Evolutionary conservation across 1,140 invertebrate genomes (phyloP).

Genomic region (Panonychus citri): DNA sequence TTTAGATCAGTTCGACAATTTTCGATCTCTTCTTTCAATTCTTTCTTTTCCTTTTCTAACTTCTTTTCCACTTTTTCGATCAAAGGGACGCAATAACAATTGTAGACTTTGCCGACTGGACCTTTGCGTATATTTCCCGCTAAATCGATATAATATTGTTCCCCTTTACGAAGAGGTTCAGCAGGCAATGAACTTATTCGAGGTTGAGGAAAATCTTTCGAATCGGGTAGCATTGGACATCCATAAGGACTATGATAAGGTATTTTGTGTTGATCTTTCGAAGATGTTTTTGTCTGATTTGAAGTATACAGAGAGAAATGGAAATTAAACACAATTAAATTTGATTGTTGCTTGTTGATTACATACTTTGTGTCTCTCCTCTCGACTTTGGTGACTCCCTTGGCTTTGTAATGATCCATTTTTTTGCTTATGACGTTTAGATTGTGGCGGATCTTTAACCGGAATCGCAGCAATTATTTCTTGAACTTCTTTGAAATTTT

Average conservation of each 20-base stretch:
- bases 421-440: conserved; percentile 18
- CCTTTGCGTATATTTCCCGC: conserved; percentile 90
- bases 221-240: conserved; percentile 51
- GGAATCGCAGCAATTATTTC: conserved; percentile 41
- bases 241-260: conserved; percentile 46
- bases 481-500: conserved; percentile 57
- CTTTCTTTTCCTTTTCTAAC: conserved; percentile 55
- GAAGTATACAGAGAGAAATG: too few species aligned
- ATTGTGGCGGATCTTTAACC: not conserved
- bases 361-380: conserved; percentile 12
- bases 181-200: conserved; percentile 56
- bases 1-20: conserved; percentile 52
- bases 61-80: conserved; percentile 65
- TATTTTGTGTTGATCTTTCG: not conserved
- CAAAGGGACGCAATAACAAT: conserved; percentile 55
- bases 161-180: conserved; percentile 59
- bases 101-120: conserved; percentile 62
- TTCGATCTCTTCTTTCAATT: conserved; percentile 57
- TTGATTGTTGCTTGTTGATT: not conserved
- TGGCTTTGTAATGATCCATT: conserved; percentile 19
- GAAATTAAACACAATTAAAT: too few species aligned
- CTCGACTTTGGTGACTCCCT: conserved; percentile 9
- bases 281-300: not conserved
- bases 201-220: conserved; percentile 54
- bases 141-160: conserved; percentile 80